Percentiles rank a stretch among this genome's conserved stretches.
phyloP scores from a whole-genome alignment of 1,140 invertebrate genomes.

The Kradibia gibbosae region DNA sequence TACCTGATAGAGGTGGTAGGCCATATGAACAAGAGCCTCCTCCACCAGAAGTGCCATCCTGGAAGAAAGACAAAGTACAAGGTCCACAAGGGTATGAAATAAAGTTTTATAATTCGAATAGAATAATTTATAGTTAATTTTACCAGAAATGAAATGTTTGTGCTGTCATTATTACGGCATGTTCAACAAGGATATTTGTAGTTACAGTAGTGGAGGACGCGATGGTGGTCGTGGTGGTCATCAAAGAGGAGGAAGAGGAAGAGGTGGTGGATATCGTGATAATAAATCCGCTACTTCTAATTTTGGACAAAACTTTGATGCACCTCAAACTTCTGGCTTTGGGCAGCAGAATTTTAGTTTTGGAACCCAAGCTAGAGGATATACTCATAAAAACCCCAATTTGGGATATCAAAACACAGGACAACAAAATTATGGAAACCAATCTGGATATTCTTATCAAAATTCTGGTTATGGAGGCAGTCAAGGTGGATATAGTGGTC shows the following conservation, averaged over 20 bases:
- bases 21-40: conserved; percentile 91
- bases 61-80: conserved; percentile 79
- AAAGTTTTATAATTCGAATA: conserved; percentile 29
- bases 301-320: conserved; percentile 59
- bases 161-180: no score
- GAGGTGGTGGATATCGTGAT: conserved; percentile 58
- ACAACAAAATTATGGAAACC: no score
- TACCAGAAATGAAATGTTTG: conserved; percentile 3
- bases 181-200: no score
- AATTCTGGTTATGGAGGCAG: conserved; percentile 41
- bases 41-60: conserved; percentile 96
- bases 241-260: conserved; percentile 57
- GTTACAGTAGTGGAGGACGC: conserved; percentile 57
- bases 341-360: conserved; percentile 32
- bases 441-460: conserved; percentile 46
- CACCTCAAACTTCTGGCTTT: conserved; percentile 28
- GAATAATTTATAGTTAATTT: neutral
- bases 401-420: conserved; percentile 42
- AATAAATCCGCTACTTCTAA: conserved; percentile 58
- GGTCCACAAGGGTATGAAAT: conserved; percentile 54
- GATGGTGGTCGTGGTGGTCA: conserved; percentile 60
- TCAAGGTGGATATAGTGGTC: conserved; percentile 36
- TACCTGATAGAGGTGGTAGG: conserved; percentile 91
- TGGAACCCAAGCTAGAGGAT: conserved; percentile 41
- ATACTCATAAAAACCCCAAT: conserved; percentile 44